Base-by-base conservation (phyloP, 2,797 vertebrate species). In the Pampus argenteus region DNA sequence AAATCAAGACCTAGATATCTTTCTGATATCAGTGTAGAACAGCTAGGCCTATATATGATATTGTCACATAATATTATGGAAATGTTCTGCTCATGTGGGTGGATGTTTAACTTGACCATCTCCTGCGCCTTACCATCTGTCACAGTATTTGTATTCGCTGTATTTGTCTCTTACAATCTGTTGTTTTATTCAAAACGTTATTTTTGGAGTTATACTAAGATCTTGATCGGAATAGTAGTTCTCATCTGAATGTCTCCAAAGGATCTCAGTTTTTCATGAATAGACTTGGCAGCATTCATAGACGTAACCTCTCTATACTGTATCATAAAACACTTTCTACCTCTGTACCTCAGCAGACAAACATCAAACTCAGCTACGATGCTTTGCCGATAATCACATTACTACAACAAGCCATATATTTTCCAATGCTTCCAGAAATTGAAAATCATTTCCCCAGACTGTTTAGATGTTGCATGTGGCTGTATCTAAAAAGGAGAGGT, bases 401-500 rank as follows among this genome's bases (percentile, higher is more conserved):
- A 48, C 23, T 66, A 17, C 71, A 74, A 66, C 42, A 61, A 36
- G 31, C n/a, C 18, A 45, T 52, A 34, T 47, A 44, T 63, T 71
- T 66, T 65, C 45, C 49, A 64, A 44, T 18, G 55, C 51, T 44
- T 60, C 55, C 63, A 66, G 42, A 50, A 49, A 60, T 7, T 64
- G 47, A 49, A 59, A 78, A 55, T 48, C 4, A 8, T 48, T 60
- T 66, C 55, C 48, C 47, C 50, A 64, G 49, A 49, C 50, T 60
- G 71, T 77, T 69, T 64, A 79, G 66, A 78, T 71, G 64, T 56
- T 81, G 67, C 56, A 65, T 67, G 65, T 48, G 67, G 59, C 55
- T 60, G 67, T 49, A 74, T 81, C 74, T 76, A 55, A 82, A 74
- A 83, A 49, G 66, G n/a, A 64, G 58, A 62, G 44, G 74, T 86